Conservation (phyloP, 2,113 vertebrate genomes). For the Plotosus lineatus region DNA sequence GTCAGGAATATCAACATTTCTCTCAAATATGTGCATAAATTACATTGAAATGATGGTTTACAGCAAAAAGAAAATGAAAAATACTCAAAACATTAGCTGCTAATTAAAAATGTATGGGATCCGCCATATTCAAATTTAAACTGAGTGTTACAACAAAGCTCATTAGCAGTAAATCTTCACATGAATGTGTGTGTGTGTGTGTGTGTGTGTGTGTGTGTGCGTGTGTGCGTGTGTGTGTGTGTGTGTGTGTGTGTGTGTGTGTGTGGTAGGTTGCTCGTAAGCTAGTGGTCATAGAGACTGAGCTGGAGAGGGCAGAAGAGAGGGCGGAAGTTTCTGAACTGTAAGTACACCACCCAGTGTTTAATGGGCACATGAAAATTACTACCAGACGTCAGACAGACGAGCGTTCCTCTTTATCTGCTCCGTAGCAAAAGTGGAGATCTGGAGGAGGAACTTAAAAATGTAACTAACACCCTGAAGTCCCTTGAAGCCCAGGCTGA, state of each 20-base stretch:
- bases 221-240: neutral
- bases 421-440: conserved; percentile 85
- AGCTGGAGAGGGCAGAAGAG: conserved; percentile 94
- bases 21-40: neutral
- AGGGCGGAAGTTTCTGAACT: conserved; percentile 92
- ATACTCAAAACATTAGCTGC: neutral
- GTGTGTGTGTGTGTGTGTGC: neutral
- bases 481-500: conserved; percentile 97
- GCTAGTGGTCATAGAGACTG: conserved; percentile 90
- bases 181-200: neutral
- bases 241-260: neutral
- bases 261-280: conserved; percentile 91
- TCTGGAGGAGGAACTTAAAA: conserved; percentile 95
- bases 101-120: neutral
- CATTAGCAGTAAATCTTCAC: no score
- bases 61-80: neutral
- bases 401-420: neutral
- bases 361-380: neutral
- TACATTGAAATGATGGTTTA: neutral
- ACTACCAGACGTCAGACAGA: neutral
- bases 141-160: neutral
- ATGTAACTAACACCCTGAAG: conserved; percentile 97
- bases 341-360: conserved; percentile 72
- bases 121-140: neutral
- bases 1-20: neutral